Evolutionary conservation across 2,113 vertebrate species (phyloP), one percentile per base, ranked within the genome.

Genomic region (Pterocles gutturalis): DNA sequence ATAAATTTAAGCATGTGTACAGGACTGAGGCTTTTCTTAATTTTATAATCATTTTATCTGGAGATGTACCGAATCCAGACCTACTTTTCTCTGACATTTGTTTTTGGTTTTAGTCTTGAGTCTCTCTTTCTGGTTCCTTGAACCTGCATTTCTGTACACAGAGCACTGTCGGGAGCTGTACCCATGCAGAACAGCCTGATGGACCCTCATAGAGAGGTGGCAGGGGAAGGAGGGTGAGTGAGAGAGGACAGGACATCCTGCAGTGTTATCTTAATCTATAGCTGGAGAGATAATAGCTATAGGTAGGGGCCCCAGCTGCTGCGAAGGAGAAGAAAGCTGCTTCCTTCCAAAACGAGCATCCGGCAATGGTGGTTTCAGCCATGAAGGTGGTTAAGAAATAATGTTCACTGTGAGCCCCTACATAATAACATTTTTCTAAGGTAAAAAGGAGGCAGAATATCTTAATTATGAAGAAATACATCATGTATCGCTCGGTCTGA

Each of bases 41-140:
- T 81, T 89, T 72, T 84, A 38, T 5, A 1, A 57, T 84, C 55
- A 90, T 87, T 95, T 95, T 71, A 57, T 83, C 86, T 92, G 90
- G 88, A 93, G 92, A 83, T 89, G 64, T 67, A 93, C 67, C 71
- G 90, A 96, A 83, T 53, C 71, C 86, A 94, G 69, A 41, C 33
- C 38, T 70, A 22, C 58, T 54, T 83, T 67, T 34, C 79, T 77
- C 19, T 41, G 62, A 62, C 18, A 20, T 76, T 93, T 72, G 67
- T 38, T 93, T 95, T 90, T 18, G 2, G 9, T 96, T 96, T 92
- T 34, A 46, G 3, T 43, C 54, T 58, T 14, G 20, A 70, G 5
- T 66, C 17, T 87, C 41, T 81, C n/a, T 53, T 88, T 73, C 71
- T 89, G 14, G 25, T 83, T 26, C 64, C 87, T 90, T 55, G 69